Evolutionary conservation across 2,113 vertebrate genomes (phyloP), one percentile per base, ranked within the genome.

Genomic region (Phrynocephalus versicolor): DNA sequence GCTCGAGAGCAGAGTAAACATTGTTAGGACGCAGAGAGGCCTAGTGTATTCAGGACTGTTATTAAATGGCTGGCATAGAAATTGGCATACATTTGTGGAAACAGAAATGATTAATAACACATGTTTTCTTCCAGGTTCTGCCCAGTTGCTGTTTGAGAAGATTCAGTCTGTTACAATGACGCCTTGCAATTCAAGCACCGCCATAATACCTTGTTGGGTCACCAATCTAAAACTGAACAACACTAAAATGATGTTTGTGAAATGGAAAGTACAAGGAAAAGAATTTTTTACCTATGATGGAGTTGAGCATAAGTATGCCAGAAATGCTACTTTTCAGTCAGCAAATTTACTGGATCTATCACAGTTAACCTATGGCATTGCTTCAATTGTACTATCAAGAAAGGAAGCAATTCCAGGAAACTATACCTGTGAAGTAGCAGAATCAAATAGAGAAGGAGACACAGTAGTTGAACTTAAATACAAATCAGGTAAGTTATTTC

Each of bases 381-480:
- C 96, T 39, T 96, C 96, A 0, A 87, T 97, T n/a, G n/a, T 0
- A 57, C 65, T 97, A n/a, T 0, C 1, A 5, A 81, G 5, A 39
- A 0, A 0, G 0, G 12, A 96, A 1, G 93, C 95, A 1, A 0
- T 13, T 2, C 1, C 4, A 23, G 96, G 96, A 84, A 96, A 97
- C 91, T 97, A 97, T 75, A 95, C 81, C 1, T 97, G 96, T 37
- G 91, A 95, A 94, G 95, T 97, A 39, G 94, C 89, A 75, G 95
- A 96, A 91, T 86, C 85, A 19, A 94, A 55, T 86, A 95, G 95
- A 86, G 95, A 95, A 95, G 96, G 96, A 15, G 82, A 91, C 87
- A 84, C 57, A 2, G 75, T 0, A 55, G 0, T 96, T 73, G 93
- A 96, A 82, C 88, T 96, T 30, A 92, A 0, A 81, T 76, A 77